A percentile compares a stretch with the other conserved stretches of the same genome.
These are phyloP conservation scores for Aegithalos caudatus DNA, from an alignment of 2,113 vertebrate genomes.

Conservation along the genomic window DNA sequence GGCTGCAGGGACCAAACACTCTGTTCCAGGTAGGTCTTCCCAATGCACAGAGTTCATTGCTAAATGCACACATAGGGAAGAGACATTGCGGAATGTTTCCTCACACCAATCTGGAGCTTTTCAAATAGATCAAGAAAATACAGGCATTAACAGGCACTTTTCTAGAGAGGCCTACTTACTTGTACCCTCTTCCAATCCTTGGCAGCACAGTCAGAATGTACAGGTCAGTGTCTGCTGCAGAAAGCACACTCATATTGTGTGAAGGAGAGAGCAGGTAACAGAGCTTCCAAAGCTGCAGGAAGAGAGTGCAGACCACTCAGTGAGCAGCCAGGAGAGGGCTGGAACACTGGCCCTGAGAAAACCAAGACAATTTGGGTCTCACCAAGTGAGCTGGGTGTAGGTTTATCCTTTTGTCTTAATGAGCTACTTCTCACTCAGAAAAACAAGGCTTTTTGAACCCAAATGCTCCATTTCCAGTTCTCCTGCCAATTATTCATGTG, in stretches of 20 bases:
- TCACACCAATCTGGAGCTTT: background rate
- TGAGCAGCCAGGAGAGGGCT: background rate
- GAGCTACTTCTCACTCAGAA: background rate
- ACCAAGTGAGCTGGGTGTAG: background rate
- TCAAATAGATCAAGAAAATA: background rate
- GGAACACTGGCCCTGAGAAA: background rate
- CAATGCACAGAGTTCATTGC: background rate
- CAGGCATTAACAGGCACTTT: background rate
- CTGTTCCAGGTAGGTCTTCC: slow-evolving; percentile 87
- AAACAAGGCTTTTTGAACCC: background rate
- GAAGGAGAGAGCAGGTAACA: background rate
- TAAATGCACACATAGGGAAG: accelerated
- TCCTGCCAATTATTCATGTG: background rate
- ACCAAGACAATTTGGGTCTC: background rate
- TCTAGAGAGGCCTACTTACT: background rate
- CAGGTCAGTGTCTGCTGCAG: background rate
- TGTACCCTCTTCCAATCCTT: background rate
- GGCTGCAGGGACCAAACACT: slow-evolving; percentile 90
- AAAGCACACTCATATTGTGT: background rate
- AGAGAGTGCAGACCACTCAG: background rate
- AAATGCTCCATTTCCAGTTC: background rate
- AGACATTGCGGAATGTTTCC: background rate
- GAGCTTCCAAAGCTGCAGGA: background rate
- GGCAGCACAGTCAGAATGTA: background rate
- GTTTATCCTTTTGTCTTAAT: background rate